Evolutionary conservation across 2,797 vertebrate species (phyloP).

Genomic region (Chelonia mydas): DNA sequence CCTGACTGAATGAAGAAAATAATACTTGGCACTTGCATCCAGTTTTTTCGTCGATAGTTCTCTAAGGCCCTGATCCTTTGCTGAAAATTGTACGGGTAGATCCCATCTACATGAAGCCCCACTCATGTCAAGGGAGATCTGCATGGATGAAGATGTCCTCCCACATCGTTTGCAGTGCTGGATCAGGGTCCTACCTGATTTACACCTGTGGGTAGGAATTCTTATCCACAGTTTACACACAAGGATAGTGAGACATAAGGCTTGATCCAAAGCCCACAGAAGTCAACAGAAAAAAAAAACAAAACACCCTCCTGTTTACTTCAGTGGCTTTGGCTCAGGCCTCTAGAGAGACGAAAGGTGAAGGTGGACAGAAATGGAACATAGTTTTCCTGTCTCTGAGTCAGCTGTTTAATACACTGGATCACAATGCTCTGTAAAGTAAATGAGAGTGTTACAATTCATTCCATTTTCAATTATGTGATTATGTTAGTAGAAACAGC

Average conservation of each 20-base stretch:
- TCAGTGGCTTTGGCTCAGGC: background rate
- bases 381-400: background rate
- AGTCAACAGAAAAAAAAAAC: background rate
- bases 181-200: background rate
- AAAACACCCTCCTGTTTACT: background rate
- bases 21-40: background rate
- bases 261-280: constrained; percentile 14
- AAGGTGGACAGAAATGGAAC: background rate
- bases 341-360: background rate
- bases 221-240: constrained; percentile 4
- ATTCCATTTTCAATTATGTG: too few relatives aligned
- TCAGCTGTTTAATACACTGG: too few relatives aligned
- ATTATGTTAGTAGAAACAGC: too few relatives aligned
- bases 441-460: too few relatives aligned
- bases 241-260: background rate
- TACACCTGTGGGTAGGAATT: background rate
- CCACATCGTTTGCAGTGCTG: background rate
- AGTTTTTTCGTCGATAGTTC: background rate
- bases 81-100: background rate
- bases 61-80: background rate
- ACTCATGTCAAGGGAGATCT: background rate
- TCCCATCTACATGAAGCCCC: background rate
- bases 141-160: background rate
- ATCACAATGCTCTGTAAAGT: too few relatives aligned
- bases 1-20: background rate